Evolutionary conservation across 92 coral and sea anemone genomes (phyloP).

Genomic region (Bergia sp.): DNA sequence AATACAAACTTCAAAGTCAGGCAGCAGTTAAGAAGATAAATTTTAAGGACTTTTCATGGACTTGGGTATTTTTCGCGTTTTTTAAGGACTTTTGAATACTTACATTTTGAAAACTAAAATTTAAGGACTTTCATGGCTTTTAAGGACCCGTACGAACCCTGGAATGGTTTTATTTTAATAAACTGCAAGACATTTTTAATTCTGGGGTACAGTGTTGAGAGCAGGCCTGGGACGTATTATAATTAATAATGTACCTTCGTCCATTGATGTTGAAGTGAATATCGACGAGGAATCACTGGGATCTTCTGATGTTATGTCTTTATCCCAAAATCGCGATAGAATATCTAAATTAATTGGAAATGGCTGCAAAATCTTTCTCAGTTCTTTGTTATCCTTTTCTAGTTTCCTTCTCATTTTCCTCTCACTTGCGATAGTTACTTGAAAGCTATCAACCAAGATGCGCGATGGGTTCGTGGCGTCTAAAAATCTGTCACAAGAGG

Average conservation of each 20-base stretch:
- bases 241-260: slow-evolving; percentile 41
- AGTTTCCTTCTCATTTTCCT: slow-evolving; percentile 22
- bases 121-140: too few relatives aligned
- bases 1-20: too few relatives aligned
- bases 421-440: slow-evolving; percentile 41
- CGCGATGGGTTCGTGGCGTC: not conserved
- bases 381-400: not conserved
- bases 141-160: too few relatives aligned
- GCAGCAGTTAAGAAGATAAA: too few relatives aligned
- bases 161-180: too few relatives aligned
- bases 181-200: too few relatives aligned
- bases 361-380: not conserved
- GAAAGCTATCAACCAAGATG: slow-evolving; percentile 43
- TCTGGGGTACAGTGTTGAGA: not conserved
- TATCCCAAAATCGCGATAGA: slow-evolving; percentile 17
- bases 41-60: too few relatives aligned
- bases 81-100: too few relatives aligned
- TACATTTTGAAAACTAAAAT: too few relatives aligned
- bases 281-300: slow-evolving; percentile 45
- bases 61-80: too few relatives aligned
- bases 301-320: not conserved
- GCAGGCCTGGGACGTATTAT: not conserved
- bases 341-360: slow-evolving; percentile 12
- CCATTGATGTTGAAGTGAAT: slow-evolving; percentile 10
- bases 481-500: not conserved